Evolutionary conservation across 2,888 invertebrate genomes (phyloP).

Genomic region (Plusia festucae): DNA sequence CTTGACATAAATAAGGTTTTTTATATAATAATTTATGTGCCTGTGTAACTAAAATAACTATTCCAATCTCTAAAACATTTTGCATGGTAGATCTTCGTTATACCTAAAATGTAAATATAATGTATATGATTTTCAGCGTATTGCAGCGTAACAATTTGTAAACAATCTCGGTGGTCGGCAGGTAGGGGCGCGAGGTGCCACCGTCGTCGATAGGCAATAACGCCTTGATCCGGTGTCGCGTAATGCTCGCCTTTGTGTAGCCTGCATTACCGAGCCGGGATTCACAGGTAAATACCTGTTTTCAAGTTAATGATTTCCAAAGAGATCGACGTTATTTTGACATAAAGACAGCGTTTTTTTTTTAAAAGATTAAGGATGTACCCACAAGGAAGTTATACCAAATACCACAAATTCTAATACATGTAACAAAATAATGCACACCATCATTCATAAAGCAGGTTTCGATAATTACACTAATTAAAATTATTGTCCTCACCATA

Average conservation of each 20-base stretch:
- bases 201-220: slow-evolving; percentile 30
- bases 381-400: too few species aligned
- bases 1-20: too few species aligned
- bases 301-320: slow-evolving; percentile 25
- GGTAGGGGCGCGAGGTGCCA: slow-evolving; percentile 12
- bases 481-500: too few species aligned
- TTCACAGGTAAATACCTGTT: slow-evolving; percentile 29
- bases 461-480: too few species aligned
- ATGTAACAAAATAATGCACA: too few species aligned
- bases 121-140: neutral
- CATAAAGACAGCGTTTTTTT: neutral
- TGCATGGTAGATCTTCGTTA: neutral
- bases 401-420: too few species aligned
- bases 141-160: slow-evolving; percentile 15
- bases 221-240: slow-evolving; percentile 18
- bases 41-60: too few species aligned
- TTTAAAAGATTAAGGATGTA: too few species aligned
- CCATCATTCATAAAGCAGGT: too few species aligned
- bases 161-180: slow-evolving; percentile 11
- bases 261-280: slow-evolving; percentile 32
- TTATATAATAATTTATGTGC: too few species aligned
- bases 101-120: too few species aligned
- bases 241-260: slow-evolving; percentile 37
- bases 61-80: too few species aligned
- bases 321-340: slow-evolving; percentile 27